Conservation (phyloP, 2,113 vertebrate genomes). For the Excalfactoria chinensis region DNA sequence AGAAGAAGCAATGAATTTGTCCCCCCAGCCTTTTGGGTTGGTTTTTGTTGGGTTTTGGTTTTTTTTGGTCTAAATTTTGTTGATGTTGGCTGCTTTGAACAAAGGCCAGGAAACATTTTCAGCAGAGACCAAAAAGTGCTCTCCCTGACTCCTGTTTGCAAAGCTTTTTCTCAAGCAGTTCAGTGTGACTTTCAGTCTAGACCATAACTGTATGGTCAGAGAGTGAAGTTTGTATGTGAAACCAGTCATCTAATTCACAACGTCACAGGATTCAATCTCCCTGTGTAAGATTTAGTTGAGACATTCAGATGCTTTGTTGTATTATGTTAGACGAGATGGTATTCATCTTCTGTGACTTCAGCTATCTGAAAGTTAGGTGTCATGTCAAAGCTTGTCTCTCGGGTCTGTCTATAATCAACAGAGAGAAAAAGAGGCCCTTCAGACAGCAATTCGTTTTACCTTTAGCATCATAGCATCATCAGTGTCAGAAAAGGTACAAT, state of each 20-base stretch:
- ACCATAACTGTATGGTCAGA: slow-evolving; percentile 21
- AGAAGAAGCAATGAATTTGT: neutral
- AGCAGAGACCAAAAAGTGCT: neutral
- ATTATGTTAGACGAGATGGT: slow-evolving; percentile 48
- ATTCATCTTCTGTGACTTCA: slow-evolving; percentile 58
- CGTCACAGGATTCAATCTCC: slow-evolving; percentile 38
- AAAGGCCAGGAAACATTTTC: neutral
- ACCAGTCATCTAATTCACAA: slow-evolving; percentile 7
- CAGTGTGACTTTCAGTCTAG: neutral
- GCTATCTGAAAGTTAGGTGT: slow-evolving; percentile 58
- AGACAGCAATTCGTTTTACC: slow-evolving; percentile 55
- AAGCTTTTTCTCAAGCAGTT: slow-evolving; percentile 6
- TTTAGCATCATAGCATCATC: slow-evolving; percentile 61
- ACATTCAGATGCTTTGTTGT: slow-evolving; percentile 50
- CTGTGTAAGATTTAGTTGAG: slow-evolving; percentile 62
- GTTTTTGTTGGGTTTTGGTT: neutral
- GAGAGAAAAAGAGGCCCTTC: slow-evolving; percentile 57
- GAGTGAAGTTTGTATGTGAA: slow-evolving; percentile 56
- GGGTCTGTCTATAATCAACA: slow-evolving; percentile 38
- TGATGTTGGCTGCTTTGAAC: neutral
- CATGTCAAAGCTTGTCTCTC: slow-evolving; percentile 37
- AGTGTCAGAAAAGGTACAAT: slow-evolving; percentile 51
- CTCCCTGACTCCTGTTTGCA: neutral
- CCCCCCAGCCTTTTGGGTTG: neutral
- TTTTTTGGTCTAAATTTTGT: neutral